Base-by-base conservation (phyloP, 2,113 vertebrate genomes). In the Cynoglossus semilaevis region DNA sequence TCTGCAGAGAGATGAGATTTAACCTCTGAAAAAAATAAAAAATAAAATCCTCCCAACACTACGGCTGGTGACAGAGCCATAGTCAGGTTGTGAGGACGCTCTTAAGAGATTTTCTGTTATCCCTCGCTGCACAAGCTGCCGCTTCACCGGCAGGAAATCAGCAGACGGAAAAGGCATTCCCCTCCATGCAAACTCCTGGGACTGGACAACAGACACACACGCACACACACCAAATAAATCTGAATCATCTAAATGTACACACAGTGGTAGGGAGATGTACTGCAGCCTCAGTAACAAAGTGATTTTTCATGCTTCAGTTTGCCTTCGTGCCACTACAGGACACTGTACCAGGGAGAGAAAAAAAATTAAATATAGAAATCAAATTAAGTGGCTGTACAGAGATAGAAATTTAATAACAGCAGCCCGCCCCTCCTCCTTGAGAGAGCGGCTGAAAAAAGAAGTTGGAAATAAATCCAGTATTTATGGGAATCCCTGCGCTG, bases 1-100 rank as follows among this genome's bases (percentile, higher is more conserved):
- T 88, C 77, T 55, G 64, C 36, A 4, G 69, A 74, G 75, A 81
- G 77, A 76, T 79, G 81, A 84, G 83, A 77, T 82, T 87, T 90
- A 85, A 87, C 89, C 87, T 89, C 85, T 82, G 82, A 74, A 82
- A 80, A 78, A 29, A 29, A 29, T 4, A 29, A 29, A 29, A 29
- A 29, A 29, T 4, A 29, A 29, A 81, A 66, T 71, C 69, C 63
- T 71, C 70, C 66, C 37, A 77, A 83, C 71, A 87, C 74, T 70
- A 77, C 75, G 35, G 67, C 61, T 54, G 61, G 67, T 48, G 63
- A 77, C 80, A 51, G 63, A 77, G 72, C 73, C 48, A 46, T 43
- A 52, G 67, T 67, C 72, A 54, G 76, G 46, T 66, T 45, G 47
- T 18, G 41, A 74, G 66, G 67, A 79, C 49, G 50, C 68, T 67